Base-by-base conservation (phyloP, 1,140 invertebrate genomes). In the Drosophila repletoides region DNA sequence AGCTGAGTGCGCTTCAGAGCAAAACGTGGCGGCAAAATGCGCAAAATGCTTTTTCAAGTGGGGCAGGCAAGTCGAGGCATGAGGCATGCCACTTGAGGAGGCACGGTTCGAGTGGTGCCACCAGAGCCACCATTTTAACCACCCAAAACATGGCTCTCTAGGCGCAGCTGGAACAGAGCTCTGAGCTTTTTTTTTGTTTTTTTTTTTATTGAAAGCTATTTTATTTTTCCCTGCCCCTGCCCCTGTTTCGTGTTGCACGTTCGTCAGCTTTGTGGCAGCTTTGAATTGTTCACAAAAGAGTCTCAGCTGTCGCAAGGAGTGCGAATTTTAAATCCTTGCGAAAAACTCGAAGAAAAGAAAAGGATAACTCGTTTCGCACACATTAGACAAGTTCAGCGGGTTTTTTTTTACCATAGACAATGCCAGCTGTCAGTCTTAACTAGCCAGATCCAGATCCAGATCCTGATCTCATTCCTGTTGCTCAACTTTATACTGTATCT, bases 261-360 rank as follows among this genome's bases (percentile, higher is more conserved):
- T 10, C 19, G 15, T 19, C 10, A 14, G n/a, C 36, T 15, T 61
- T 19, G 19, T 19, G 15, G 36, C 24, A 17, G 28, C 45, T 52
- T 51, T 60, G 41, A 49, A 59, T 59, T 65, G 61, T 58, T 56
- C 10, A 31, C 24, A 19, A 5, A 7, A 10, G 36, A 43, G 12
- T 14, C 12, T 38, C 21, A 15, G 49, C 40, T 26, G 19, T 28
- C 5, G 29, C 15, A 4, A n/a, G n/a, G 68, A 60, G 75, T 79
- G 79, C 69, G 72, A 81, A 76, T 53, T 48, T 69, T 43, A 59
- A 71, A 71, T 72, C 64, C 69, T 68, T 72, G 64, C 69, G 34
- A 53, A 72, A 52, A 38, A 14, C 22, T 45, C 17, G 22, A 10
- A 5, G 6, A 31, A 7, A 19, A 5, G 22, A 10, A 5, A 4